Percentiles rank a stretch among this genome's conserved stretches.
Conservation (phyloP, 1,140 invertebrate genomes). For the Venturia canescens region DNA sequence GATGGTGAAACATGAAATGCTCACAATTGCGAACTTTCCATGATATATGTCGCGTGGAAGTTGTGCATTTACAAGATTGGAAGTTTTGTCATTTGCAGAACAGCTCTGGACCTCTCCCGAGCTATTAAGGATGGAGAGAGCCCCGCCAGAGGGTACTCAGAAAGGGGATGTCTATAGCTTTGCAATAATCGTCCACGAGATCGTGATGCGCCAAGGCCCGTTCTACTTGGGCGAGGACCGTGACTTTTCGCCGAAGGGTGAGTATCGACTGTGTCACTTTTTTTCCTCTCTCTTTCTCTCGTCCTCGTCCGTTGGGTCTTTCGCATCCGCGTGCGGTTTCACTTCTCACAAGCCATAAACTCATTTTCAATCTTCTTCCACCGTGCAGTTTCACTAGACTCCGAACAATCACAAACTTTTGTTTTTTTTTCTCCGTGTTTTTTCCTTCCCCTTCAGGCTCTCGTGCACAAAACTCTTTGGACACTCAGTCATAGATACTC, state of each 20-base stretch:
- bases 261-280: constrained; percentile 62
- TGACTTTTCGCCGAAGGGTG: constrained; percentile 84
- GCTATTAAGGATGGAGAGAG: constrained; percentile 84
- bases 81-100: constrained; percentile 76
- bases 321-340: background rate
- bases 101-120: constrained; percentile 96
- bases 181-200: constrained; percentile 96
- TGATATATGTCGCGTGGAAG: background rate
- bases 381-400: background rate
- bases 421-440: too few species aligned
- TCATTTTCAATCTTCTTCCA: background rate
- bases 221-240: constrained; percentile 87
- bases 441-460: too few species aligned
- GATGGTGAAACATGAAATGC: too few species aligned
- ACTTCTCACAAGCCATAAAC: too few species aligned
- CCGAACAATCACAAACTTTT: background rate
- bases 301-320: background rate
- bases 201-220: constrained; percentile 89
- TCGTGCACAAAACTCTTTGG: too few species aligned
- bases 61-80: constrained; percentile 61
- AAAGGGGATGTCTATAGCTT: constrained; percentile 97
- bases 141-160: constrained; percentile 87
- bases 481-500: too few species aligned
- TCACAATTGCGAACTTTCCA: too few species aligned
- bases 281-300: constrained; percentile 11